Percentiles rank a stretch among this genome's conserved stretches.
Evolutionary conservation across 2,888 invertebrate genomes (phyloP).

Genomic region (Sesamia inferens): DNA sequence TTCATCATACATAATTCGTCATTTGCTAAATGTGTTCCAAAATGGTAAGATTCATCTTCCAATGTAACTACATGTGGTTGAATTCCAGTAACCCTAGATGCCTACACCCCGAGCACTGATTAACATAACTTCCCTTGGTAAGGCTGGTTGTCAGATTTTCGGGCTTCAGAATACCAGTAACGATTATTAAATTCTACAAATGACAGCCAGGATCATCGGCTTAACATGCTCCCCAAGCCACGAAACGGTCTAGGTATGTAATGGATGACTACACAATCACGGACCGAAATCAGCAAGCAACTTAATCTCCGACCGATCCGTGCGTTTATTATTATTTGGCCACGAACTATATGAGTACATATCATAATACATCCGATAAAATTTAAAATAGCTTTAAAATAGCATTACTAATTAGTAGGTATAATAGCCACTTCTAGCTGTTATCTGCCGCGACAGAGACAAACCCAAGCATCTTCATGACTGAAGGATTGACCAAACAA

Average conservation of each 20-base stretch:
- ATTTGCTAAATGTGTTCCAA: neutral
- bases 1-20: too few relatives aligned
- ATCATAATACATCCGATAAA: neutral
- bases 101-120: neutral
- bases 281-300: neutral
- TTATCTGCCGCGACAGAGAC: neutral
- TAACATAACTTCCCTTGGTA: neutral
- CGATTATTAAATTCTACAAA: neutral
- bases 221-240: neutral
- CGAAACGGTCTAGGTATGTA: neutral
- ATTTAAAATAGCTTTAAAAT: neutral
- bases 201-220: neutral
- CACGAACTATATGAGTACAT: neutral
- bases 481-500: neutral
- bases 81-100: neutral
- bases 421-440: neutral
- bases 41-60: neutral
- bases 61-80: neutral
- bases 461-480: neutral
- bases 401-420: neutral
- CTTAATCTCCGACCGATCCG: neutral
- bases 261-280: neutral
- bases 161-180: neutral
- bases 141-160: neutral
- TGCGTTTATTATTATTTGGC: too few relatives aligned